phyloP scores from a whole-genome alignment of 1,140 invertebrate genomes.

The Eulimnadia texana region DNA sequence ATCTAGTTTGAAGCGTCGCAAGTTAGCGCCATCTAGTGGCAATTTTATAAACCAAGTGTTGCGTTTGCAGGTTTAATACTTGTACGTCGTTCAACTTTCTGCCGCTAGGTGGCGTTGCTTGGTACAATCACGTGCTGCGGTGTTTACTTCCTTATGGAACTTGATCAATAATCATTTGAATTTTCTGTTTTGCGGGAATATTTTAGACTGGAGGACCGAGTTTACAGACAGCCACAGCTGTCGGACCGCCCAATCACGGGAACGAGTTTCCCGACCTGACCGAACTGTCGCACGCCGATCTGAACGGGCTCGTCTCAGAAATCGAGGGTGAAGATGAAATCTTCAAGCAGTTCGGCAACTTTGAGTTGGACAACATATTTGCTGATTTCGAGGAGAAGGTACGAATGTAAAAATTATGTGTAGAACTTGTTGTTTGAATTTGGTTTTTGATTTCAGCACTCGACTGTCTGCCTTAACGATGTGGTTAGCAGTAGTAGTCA shows the following conservation, averaged over 20 bases:
- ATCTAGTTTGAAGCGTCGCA: background rate
- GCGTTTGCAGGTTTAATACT: no score
- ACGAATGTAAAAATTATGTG: no score
- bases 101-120: background rate
- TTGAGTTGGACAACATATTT: slow-evolving; percentile 36
- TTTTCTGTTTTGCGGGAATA: no score
- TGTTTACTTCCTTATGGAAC: no score
- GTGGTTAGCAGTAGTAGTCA: slow-evolving; percentile 10
- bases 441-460: background rate
- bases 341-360: slow-evolving; percentile 49
- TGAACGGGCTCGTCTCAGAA: slow-evolving; percentile 43
- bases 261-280: slow-evolving; percentile 27
- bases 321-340: slow-evolving; percentile 50
- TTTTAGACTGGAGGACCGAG: slow-evolving; percentile 13
- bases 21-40: background rate
- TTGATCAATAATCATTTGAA: no score
- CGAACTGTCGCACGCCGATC: slow-evolving; percentile 48
- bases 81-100: background rate
- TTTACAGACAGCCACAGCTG: slow-evolving; percentile 14
- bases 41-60: no score
- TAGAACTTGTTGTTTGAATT: no score
- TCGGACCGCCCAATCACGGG: slow-evolving; percentile 12
- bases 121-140: no score
- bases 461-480: background rate
- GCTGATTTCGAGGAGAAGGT: slow-evolving; percentile 31